phyloP scores from a whole-genome alignment of 2,888 invertebrate species.

The Nematopogon swammerdamellus region DNA sequence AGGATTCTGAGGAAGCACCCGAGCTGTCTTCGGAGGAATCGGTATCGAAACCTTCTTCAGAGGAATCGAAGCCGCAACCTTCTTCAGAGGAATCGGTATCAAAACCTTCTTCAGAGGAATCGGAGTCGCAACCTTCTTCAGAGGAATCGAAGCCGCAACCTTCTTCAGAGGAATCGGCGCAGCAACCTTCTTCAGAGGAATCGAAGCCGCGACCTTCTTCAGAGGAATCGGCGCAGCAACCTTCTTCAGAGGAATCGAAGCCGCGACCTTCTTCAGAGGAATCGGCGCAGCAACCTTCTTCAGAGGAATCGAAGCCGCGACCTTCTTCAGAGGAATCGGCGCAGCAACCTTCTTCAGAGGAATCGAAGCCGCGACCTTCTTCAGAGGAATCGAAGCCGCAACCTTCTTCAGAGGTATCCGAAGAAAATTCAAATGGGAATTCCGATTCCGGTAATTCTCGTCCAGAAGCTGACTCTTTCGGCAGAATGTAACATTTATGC shows the following conservation, averaged over 20 bases:
- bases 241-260: no score
- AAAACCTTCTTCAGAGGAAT: not conserved
- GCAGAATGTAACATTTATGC: no score
- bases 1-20: conserved; percentile 11
- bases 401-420: not conserved
- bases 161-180: not conserved
- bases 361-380: no score
- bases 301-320: not conserved
- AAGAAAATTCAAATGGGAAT: not conserved
- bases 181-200: not conserved
- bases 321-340: no score
- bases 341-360: no score
- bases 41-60: no score
- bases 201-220: no score
- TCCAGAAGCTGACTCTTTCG: no score
- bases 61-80: no score
- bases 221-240: no score
- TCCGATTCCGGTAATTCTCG: not conserved
- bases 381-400: not conserved
- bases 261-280: no score
- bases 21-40: not conserved
- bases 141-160: not conserved
- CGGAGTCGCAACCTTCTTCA: not conserved
- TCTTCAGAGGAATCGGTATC: not conserved
- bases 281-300: not conserved